Evolutionary conservation across 1,140 invertebrate species (phyloP).

Genomic region (Thaumetopoea pityocampa): DNA sequence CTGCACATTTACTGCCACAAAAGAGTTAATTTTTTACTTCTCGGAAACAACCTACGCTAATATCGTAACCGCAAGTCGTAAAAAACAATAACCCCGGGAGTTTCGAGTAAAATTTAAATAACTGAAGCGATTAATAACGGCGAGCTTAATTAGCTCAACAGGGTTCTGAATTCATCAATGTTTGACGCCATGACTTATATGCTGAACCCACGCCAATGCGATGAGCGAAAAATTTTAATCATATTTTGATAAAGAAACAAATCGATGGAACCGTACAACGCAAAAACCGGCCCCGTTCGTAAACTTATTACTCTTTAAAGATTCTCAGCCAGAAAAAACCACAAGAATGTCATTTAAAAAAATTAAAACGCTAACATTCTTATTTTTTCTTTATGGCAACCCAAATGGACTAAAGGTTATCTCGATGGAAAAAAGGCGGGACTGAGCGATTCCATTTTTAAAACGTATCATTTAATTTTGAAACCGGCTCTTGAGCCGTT

Average conservation of each 20-base stretch:
- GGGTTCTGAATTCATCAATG: conserved; percentile 49
- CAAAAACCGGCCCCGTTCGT: conserved; percentile 54
- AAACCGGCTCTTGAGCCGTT: conserved; percentile 73
- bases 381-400: conserved; percentile 66
- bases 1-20: conserved; percentile 42
- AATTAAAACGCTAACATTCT: conserved; percentile 66
- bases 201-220: conserved; percentile 34
- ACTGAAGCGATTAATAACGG: conserved; percentile 60
- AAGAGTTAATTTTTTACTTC: conserved; percentile 52
- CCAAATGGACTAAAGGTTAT: conserved; percentile 72
- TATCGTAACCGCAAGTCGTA: conserved; percentile 52
- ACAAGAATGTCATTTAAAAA: conserved; percentile 74
- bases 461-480: conserved; percentile 76
- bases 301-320: conserved; percentile 62
- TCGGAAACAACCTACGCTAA: conserved; percentile 56
- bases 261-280: conserved; percentile 50
- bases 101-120: conserved; percentile 54
- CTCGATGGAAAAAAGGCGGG: conserved; percentile 72
- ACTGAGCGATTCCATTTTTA: conserved; percentile 74
- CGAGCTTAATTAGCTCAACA: conserved; percentile 53
- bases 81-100: conserved; percentile 49
- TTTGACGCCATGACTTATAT: conserved; percentile 46
- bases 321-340: conserved; percentile 68
- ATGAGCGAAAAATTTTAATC: conserved; percentile 26
- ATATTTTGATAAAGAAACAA: conserved; percentile 47